Percentiles rank a stretch among this genome's conserved stretches.
These are phyloP conservation scores for Steinernema scapterisci DNA, from an alignment of 2,888 invertebrate genomes.

Conservation along the genomic window DNA sequence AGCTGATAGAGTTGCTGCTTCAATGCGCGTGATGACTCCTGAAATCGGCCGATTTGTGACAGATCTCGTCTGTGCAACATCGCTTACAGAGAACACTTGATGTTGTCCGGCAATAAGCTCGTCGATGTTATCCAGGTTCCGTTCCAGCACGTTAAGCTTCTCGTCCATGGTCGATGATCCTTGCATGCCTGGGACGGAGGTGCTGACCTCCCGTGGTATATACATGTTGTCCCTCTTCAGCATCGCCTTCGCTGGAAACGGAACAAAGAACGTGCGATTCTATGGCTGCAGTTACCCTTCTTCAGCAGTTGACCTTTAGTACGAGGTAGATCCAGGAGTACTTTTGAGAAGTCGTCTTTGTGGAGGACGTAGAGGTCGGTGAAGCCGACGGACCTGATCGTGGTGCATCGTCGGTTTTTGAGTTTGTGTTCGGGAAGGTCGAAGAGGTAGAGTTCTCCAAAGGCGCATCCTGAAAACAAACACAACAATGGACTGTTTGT, in stretches of 20 bases:
- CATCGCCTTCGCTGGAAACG: conserved; percentile 13
- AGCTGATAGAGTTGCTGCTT: conserved; percentile 8
- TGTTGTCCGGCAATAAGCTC: conserved; percentile 15
- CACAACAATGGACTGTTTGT: no score
- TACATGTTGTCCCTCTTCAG: conserved; percentile 10
- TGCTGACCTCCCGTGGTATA: not conserved
- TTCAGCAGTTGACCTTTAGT: conserved; percentile 37
- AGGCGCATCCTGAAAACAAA: not conserved
- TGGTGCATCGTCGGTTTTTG: conserved; percentile 28
- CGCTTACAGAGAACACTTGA: not conserved
- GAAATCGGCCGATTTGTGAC: not conserved
- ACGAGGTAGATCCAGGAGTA: conserved; percentile 36
- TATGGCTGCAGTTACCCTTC: conserved; percentile 17
- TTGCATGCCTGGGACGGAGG: not conserved
- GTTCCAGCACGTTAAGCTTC: not conserved
- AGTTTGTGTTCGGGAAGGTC: conserved; percentile 32
- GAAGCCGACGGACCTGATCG: conserved; percentile 36
- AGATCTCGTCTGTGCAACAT: no score
- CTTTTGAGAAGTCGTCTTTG: conserved; percentile 31
- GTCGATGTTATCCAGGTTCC: not conserved
- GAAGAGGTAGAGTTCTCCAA: conserved; percentile 38
- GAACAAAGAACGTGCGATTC: no score
- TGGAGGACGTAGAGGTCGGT: conserved; percentile 36
- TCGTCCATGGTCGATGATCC: not conserved
- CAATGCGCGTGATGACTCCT: conserved; percentile 1